phyloP scores from a whole-genome alignment of 2,888 invertebrate species.

The Drosophila fulvimacula region DNA sequence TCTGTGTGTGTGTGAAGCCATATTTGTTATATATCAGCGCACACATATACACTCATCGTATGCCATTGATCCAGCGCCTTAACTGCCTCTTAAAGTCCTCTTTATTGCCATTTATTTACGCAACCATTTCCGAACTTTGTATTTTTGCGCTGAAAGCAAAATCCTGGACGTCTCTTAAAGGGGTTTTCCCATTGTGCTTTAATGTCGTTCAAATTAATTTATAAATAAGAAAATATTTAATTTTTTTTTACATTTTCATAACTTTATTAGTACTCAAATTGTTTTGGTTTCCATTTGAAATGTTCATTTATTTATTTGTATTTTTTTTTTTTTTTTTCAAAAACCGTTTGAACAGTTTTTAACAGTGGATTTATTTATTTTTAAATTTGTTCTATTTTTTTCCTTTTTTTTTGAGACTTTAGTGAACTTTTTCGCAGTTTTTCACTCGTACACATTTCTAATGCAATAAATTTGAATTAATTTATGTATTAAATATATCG shows the following conservation, averaged over 20 bases:
- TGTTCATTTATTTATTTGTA: slow-evolving; percentile 20
- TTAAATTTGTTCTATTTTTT: slow-evolving; percentile 43
- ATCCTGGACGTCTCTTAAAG: background rate
- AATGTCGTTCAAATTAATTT: background rate
- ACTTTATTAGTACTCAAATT: slow-evolving; percentile 77
- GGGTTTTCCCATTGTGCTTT: background rate
- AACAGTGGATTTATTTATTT: slow-evolving; percentile 15
- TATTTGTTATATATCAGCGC: slow-evolving; percentile 54
- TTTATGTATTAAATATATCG: slow-evolving; percentile 57
- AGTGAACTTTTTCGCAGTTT: slow-evolving; percentile 36
- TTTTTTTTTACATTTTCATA: slow-evolving; percentile 60
- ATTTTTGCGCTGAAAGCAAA: slow-evolving; percentile 19
- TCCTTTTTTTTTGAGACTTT: slow-evolving; percentile 39
- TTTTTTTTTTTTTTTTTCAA: slow-evolving; percentile 20
- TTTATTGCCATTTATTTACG: slow-evolving; percentile 55
- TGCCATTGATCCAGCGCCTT: slow-evolving; percentile 49
- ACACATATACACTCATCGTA: slow-evolving; percentile 21
- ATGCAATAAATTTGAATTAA: slow-evolving; percentile 67
- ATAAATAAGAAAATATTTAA: background rate
- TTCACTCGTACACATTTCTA: slow-evolving; percentile 59
- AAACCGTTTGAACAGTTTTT: slow-evolving; percentile 38
- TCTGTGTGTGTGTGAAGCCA: slow-evolving; percentile 37
- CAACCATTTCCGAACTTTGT: slow-evolving; percentile 37
- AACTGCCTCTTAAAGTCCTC: slow-evolving; percentile 58
- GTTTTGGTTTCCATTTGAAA: slow-evolving; percentile 52